Evolutionary conservation across 2,113 vertebrate genomes (phyloP).

Genomic region (Muscicapa adusta): DNA sequence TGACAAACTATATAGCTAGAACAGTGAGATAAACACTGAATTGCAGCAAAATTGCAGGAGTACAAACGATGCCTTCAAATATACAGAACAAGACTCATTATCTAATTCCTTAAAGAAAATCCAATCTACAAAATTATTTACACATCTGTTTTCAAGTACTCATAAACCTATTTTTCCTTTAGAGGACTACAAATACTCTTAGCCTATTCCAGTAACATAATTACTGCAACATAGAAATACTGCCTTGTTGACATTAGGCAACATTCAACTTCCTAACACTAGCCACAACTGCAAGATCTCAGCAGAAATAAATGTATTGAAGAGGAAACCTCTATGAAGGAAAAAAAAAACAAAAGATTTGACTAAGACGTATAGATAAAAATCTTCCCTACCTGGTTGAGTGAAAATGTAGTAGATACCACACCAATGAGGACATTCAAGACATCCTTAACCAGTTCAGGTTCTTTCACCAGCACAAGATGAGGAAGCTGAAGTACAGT

Average conservation of each 20-base stretch:
- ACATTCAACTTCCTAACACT: background rate
- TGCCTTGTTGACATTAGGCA: background rate
- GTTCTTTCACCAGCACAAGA: conserved; percentile 80
- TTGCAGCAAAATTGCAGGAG: background rate
- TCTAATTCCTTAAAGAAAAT: background rate
- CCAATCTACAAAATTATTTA: background rate
- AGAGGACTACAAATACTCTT: background rate
- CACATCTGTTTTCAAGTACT: background rate
- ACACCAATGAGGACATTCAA: conserved; percentile 94
- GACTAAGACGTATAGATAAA: background rate
- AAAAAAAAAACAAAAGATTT: background rate
- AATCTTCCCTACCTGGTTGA: conserved; percentile 77
- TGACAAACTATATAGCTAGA: background rate
- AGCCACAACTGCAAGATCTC: background rate
- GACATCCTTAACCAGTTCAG: conserved; percentile 87
- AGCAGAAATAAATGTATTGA: background rate
- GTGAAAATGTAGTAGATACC: conserved; percentile 87
- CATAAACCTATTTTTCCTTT: background rate
- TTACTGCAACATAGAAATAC: background rate
- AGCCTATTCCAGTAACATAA: background rate
- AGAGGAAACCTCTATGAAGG: background rate
- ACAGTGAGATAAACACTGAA: background rate
- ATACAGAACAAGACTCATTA: background rate
- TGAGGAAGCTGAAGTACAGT: conserved; percentile 74
- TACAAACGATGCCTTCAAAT: background rate